Base-by-base conservation (phyloP, 2,113 vertebrate genomes). In the Dromas ardeola region DNA sequence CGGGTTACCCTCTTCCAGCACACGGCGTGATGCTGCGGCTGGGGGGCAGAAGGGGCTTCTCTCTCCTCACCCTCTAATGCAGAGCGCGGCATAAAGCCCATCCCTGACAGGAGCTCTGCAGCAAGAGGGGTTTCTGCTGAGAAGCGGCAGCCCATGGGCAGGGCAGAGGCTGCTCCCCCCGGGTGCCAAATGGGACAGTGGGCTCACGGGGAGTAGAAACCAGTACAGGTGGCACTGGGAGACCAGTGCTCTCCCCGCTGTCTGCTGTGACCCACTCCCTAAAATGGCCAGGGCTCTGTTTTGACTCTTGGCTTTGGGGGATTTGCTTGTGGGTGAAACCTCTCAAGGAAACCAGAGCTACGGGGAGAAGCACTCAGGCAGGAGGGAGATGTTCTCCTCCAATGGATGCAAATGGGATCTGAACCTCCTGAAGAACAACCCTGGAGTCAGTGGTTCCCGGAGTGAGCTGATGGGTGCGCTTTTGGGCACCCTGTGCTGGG, bases 1-100 rank as follows among this genome's bases (percentile, higher is more conserved):
- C 91, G 92, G 81, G 96, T 97, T 97, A 87, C 97, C 97, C 94
- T 93, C 94, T 94, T 94, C 95, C 97, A 97, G 97, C 71, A 6
- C 76, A 82, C 90, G 73, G 96, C 82, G 81, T 96, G 97, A 91
- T 53, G 81, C 88, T 90, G 58, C 5, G 58, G 96, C 77, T 78
- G 96, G 96, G 98, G 32, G 42, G 97, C 96, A 97, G 95, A 96
- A 96, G 97, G 72, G 50, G n/a, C 61, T 95, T 81, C 80, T 90
- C 79, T 97, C 95, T 95, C 97, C 86, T 95, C 93, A 21, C 30
- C 81, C 25, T 50, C 96, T 96, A 65, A 91, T 94, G 95, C 95
- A 63, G 91, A 98, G 66, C 81, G 36, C n/a, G 50, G 7, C 42
- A 47, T 16, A 32, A 21, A 66, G n/a, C 32, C 34, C 34, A 36